phyloP scores from a whole-genome alignment of 2,113 vertebrate genomes.

The Vidua macroura region DNA sequence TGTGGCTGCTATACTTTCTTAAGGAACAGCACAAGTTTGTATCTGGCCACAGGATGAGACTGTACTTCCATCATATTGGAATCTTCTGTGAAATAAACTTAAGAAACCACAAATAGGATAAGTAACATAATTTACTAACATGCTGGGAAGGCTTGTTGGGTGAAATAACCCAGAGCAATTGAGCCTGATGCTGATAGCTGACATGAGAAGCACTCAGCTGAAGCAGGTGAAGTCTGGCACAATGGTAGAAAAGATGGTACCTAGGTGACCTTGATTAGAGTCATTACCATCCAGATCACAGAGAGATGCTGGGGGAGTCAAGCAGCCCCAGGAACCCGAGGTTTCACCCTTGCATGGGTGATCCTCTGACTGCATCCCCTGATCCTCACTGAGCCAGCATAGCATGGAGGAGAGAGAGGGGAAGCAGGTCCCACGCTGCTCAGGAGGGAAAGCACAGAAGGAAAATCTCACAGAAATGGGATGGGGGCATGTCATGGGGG shows the following conservation, averaged over 20 bases:
- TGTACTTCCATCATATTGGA: not conserved
- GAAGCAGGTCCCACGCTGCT: not conserved
- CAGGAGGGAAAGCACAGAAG: not conserved
- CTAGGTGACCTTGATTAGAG: not conserved
- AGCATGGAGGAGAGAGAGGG: rapidly evolving
- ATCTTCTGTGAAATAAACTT: not conserved
- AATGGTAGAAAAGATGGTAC: not conserved
- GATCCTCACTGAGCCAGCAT: rapidly evolving
- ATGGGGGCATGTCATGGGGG: rapidly evolving
- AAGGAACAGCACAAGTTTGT: not conserved
- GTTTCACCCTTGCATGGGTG: not conserved
- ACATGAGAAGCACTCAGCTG: not conserved
- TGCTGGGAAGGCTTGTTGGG: not conserved
- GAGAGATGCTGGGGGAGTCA: rapidly evolving
- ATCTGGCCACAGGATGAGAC: not conserved
- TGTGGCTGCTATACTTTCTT: not conserved
- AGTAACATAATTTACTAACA: not conserved
- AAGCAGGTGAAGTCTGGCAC: not conserved
- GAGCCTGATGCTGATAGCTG: not conserved
- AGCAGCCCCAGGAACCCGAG: not conserved
- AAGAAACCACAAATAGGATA: not conserved
- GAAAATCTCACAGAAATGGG: not conserved
- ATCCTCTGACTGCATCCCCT: not conserved
- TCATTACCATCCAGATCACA: rapidly evolving
- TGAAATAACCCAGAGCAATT: not conserved